Conservation (phyloP, 2,797 vertebrate genomes). For the Rhynchonycteris naso region DNA sequence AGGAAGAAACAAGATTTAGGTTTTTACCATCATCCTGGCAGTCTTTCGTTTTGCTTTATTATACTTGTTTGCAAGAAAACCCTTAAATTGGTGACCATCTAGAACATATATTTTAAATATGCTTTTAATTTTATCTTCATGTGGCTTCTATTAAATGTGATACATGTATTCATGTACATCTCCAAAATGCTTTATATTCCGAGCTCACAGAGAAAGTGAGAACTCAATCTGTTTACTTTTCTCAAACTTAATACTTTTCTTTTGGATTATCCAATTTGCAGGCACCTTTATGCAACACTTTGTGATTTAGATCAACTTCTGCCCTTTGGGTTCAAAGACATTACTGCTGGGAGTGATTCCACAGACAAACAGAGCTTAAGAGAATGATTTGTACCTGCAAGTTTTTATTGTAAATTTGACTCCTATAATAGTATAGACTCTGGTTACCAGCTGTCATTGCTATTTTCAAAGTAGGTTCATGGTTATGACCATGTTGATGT, state of each 20-base stretch:
- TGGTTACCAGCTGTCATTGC: neutral
- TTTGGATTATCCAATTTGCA: slow-evolving; percentile 26
- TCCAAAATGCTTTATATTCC: slow-evolving; percentile 1
- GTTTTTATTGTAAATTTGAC: slow-evolving; percentile 8
- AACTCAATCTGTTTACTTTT: slow-evolving; percentile 48
- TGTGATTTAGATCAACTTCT: slow-evolving; percentile 12
- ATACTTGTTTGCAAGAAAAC: neutral
- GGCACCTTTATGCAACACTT: neutral
- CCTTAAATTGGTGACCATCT: neutral
- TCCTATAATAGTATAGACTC: neutral
- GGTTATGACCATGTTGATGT: neutral
- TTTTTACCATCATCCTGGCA: neutral
- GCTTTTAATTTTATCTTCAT: slow-evolving; percentile 1
- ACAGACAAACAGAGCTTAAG: neutral
- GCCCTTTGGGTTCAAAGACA: slow-evolving; percentile 28
- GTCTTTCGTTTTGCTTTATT: slow-evolving; percentile 23
- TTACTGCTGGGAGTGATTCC: neutral
- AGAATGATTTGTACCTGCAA: slow-evolving; percentile 43
- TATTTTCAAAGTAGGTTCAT: slow-evolving; percentile 6
- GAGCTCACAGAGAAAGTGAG: neutral
- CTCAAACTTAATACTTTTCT: slow-evolving; percentile 28
- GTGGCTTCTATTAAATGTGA: neutral
- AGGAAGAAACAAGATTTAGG: neutral
- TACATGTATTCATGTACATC: neutral
- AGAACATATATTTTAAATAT: neutral